Base-by-base conservation (phyloP, 2,888 invertebrate species). In the Acanthacorydalis orientalis region DNA sequence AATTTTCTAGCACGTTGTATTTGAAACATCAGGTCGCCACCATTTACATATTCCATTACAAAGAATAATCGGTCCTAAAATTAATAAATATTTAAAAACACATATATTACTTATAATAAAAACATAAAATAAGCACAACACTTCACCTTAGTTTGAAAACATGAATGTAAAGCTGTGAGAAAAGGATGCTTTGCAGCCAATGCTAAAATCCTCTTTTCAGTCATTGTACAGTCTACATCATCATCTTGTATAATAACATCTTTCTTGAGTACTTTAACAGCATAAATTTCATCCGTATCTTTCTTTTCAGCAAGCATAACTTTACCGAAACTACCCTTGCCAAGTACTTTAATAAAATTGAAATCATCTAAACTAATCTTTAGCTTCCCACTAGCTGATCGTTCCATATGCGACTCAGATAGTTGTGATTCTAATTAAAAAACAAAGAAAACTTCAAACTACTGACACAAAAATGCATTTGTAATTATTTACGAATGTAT, bases 41-140 rank as follows among this genome's bases (percentile, higher is more conserved):
- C 98, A 68, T 96, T 92, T 47, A 98, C 96, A 68, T 96, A 97
- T 71, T 97, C 97, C 97, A 98, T 98, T 54, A 97, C 95, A 70
- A 98, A 97, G 76, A 96, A 97, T 54, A 98, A 74, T 10, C 92
- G 81, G 65, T 93, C 93, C 68, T 81, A 55, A 44, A 53, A 54
- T 50, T 43, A 12, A 23, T 6, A 6, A 23, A 23, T 6, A 6
- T 23, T 35, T 35, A 35, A 35, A 12, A n/a, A 4, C 37, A n/a
- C 12, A n/a, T 9, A 35, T n/a, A 35, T 11, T 35, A 34, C 37
- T 2, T 35, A 2, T 2, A 12, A 6, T 23, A 23, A 4, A 2
- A 6, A n/a, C 11, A 35, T 6, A 7, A n/a, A 35, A 35, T 6
- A n/a, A 12, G 3, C 4, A 35, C 7, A n/a, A 6, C 37, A 6